These are phyloP conservation scores for Crambe crambe DNA, from an alignment of 37 sponge, comb jelly and placozoan species.

Conservation along the genomic window DNA sequence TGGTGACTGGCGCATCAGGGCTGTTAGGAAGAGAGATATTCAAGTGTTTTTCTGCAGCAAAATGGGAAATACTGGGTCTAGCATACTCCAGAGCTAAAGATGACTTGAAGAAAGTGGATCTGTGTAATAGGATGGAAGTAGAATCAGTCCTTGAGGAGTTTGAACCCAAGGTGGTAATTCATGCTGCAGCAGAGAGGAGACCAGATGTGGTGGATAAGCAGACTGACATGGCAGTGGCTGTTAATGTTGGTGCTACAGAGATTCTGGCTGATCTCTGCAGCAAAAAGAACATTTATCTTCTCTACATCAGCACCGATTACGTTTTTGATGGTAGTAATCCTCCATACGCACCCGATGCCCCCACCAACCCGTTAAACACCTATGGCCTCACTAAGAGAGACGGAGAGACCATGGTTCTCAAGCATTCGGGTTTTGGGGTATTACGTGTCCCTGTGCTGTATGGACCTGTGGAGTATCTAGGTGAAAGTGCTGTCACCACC, in stretches of 20 bases:
- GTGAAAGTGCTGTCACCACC: slow-evolving; percentile 82
- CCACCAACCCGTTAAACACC: slow-evolving; percentile 78
- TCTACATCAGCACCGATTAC: slow-evolving; percentile 88
- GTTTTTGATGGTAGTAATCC: slow-evolving; percentile 86
- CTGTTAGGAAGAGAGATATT: slow-evolving; percentile 74
- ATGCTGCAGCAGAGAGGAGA: slow-evolving; percentile 89
- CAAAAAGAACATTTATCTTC: slow-evolving; percentile 8
- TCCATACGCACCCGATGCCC: slow-evolving; percentile 61
- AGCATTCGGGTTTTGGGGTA: slow-evolving; percentile 29
- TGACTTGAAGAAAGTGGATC: slow-evolving; percentile 61
- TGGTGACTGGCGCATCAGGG: slow-evolving; percentile 91
- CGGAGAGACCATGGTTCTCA: slow-evolving; percentile 57
- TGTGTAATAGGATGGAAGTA: slow-evolving; percentile 45
- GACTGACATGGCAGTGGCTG: slow-evolving; percentile 14
- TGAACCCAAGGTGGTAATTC: slow-evolving; percentile 71
- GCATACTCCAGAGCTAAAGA: slow-evolving; percentile 74
- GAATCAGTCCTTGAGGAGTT: slow-evolving; percentile 53
- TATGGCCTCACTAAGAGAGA: slow-evolving; percentile 74
- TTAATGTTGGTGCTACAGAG: slow-evolving; percentile 75
- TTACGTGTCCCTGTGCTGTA: slow-evolving; percentile 85
- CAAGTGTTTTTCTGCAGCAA: slow-evolving; percentile 29
- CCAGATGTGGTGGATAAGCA: slow-evolving; percentile 83
- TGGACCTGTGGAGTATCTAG: slow-evolving; percentile 68
- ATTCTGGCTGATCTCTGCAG: slow-evolving; percentile 42
- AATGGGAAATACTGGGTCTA: slow-evolving; percentile 68